Percentiles rank a stretch among this genome's conserved stretches.
phyloP scores from a whole-genome alignment of 2,888 invertebrate species.

The Dasysyrphus tricinctus region DNA sequence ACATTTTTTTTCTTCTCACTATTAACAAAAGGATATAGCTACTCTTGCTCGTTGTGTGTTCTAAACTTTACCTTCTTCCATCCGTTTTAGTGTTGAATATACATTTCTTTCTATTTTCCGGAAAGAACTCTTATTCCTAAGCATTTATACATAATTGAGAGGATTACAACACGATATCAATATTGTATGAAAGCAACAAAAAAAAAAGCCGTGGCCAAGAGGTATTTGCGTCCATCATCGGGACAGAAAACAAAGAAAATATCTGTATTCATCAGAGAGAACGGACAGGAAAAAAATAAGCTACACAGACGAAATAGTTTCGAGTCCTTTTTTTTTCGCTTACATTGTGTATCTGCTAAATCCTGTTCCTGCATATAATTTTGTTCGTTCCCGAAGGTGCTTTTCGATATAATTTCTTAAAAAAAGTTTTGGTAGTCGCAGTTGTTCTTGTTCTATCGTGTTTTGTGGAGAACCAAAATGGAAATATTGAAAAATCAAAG shows the following conservation, averaged over 20 bases:
- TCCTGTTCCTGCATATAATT: slow-evolving; percentile 45
- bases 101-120: slow-evolving; percentile 36
- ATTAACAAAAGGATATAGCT: slow-evolving; percentile 29
- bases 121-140: slow-evolving; percentile 29
- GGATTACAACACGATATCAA: slow-evolving; percentile 62
- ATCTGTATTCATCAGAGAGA: slow-evolving; percentile 58
- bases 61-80: neutral
- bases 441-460: neutral
- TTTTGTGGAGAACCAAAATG: slow-evolving; percentile 27
- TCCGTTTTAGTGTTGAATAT: slow-evolving; percentile 31
- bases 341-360: slow-evolving; percentile 55
- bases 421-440: neutral
- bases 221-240: slow-evolving; percentile 46
- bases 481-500: slow-evolving; percentile 27
- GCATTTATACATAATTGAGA: slow-evolving; percentile 49
- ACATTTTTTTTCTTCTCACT: slow-evolving; percentile 17
- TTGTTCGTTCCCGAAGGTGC: slow-evolving; percentile 41
- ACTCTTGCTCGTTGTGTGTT: slow-evolving; percentile 9
- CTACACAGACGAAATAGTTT: slow-evolving; percentile 37
- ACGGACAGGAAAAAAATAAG: slow-evolving; percentile 2
- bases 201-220: neutral
- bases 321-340: slow-evolving; percentile 23
- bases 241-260: slow-evolving; percentile 63
- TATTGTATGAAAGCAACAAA: slow-evolving; percentile 41
- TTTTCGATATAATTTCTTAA: slow-evolving; percentile 9